Conservation (phyloP, 2,888 invertebrate species). For the Cantharis rustica region DNA sequence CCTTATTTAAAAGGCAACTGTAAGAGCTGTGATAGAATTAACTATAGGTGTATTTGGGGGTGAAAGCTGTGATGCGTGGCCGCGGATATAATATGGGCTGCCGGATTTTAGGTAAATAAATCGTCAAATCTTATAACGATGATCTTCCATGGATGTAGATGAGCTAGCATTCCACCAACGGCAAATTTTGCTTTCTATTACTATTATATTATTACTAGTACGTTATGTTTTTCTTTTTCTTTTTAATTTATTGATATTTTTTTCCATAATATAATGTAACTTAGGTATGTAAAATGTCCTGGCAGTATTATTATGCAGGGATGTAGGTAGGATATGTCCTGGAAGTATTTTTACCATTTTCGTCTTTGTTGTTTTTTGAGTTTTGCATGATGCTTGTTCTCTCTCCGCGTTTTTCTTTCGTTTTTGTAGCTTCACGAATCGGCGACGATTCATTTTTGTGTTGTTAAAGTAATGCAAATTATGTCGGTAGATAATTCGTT, state of each 20-base stretch:
- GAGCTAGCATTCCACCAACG: constrained; percentile 35
- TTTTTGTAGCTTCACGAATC: not conserved
- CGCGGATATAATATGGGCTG: constrained; percentile 27
- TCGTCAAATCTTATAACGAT: constrained; percentile 23
- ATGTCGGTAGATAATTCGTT: constrained; percentile 10
- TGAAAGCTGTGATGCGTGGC: constrained; percentile 37
- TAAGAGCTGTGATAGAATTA: constrained; percentile 57
- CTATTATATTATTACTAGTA: constrained; percentile 18
- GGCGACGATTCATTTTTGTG: not conserved
- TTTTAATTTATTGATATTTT: constrained; percentile 30
- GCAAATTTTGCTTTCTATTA: constrained; percentile 18
- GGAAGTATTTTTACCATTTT: constrained; percentile 32
- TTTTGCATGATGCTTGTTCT: constrained; percentile 34
- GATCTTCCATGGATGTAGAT: constrained; percentile 37
- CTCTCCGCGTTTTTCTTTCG: constrained; percentile 18
- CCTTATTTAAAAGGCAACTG: constrained; percentile 50
- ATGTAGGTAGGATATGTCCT: constrained; percentile 31
- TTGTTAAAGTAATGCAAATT: not conserved
- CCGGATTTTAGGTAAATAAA: constrained; percentile 27
- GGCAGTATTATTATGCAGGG: constrained; percentile 54
- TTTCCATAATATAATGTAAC: constrained; percentile 18
- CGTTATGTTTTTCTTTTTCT: constrained; percentile 20
- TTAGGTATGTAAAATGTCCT: constrained; percentile 41
- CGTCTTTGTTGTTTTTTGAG: constrained; percentile 27
- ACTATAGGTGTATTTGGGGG: constrained; percentile 43